Evolutionary conservation across 2,888 invertebrate species (phyloP).

Genomic region (Drosophila neotestacea): DNA sequence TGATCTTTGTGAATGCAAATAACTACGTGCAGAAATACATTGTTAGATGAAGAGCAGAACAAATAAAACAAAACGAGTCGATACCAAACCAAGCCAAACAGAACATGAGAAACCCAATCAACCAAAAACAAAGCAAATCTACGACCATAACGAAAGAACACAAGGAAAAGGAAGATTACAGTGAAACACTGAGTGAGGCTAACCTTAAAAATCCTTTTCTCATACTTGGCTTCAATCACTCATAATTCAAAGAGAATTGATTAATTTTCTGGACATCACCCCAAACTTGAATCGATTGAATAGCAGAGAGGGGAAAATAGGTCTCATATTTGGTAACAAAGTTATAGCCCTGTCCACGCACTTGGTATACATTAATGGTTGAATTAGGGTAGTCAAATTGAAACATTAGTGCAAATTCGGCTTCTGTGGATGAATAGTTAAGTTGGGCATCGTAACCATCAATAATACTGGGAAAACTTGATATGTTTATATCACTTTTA

Average conservation of each 20-base stretch:
- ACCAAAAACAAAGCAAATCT: constrained; percentile 24
- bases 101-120: constrained; percentile 25
- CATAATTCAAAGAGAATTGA: constrained; percentile 78
- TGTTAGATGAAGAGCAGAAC: constrained; percentile 31
- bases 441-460: constrained; percentile 49
- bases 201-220: constrained; percentile 48
- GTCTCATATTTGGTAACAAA: constrained; percentile 76
- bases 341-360: constrained; percentile 74
- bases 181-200: constrained; percentile 29
- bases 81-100: constrained; percentile 22
- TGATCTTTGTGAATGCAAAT: constrained; percentile 6
- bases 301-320: constrained; percentile 74
- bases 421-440: constrained; percentile 82
- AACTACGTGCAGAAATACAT: constrained; percentile 33
- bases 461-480: constrained; percentile 36
- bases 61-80: constrained; percentile 3
- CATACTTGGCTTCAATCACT: constrained; percentile 45
- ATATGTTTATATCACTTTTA: constrained; percentile 52
- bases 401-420: constrained; percentile 82
- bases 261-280: constrained; percentile 83
- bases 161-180: constrained; percentile 9
- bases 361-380: constrained; percentile 77
- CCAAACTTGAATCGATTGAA: constrained; percentile 84
- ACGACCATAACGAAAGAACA: constrained; percentile 5
- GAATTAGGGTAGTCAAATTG: constrained; percentile 64